Evolutionary conservation across 2,797 vertebrate genomes (phyloP), one percentile per base, ranked within the genome.

Genomic region (Mycteria americana): DNA sequence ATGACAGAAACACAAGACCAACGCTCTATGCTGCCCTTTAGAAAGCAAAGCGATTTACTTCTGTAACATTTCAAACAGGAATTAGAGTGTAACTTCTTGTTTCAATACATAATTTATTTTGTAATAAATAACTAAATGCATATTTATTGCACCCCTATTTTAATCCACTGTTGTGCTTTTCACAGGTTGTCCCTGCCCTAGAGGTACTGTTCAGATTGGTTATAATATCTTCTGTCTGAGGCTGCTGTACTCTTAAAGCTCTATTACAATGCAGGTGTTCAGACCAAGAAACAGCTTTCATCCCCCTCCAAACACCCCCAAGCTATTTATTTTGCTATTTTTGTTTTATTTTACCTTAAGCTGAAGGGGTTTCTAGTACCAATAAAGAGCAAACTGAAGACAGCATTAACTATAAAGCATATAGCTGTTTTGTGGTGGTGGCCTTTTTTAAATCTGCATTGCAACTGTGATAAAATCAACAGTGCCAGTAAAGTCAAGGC

Each of bases 51-150:
- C 68, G 43, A 95, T 98, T 97, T 96, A 95, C 95, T 96, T 92
- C 95, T 89, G 85, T 88, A 96, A 85, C 85, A 88, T 97, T 97
- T 98, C 95, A 96, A 97, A 95, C 72, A 96, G 94, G 97, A 97
- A 98, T 97, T 95, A 91, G 14, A 85, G 68, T 92, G 88, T 97
- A 95, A 96, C 89, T 98, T 95, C 88, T 95, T 96, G 60, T 97
- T 93, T 95, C 93, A 92, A 97, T 96, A 89, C 86, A 93, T 97
- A 95, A 97, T 97, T 97, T 98, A 95, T 96, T 97, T 96, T 97
- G 88, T 94, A 97, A 97, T 96, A 96, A 98, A 96, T 95, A 97
- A 93, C 72, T 94, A 82, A 91, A 88, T 37, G 7, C 57, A 82
- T 97, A 94, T 96, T 96, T 95, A 93, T 83, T 80, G 41, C 62